phyloP scores from a whole-genome alignment of 1,140 invertebrate species.

The Drosophila asahinai region DNA sequence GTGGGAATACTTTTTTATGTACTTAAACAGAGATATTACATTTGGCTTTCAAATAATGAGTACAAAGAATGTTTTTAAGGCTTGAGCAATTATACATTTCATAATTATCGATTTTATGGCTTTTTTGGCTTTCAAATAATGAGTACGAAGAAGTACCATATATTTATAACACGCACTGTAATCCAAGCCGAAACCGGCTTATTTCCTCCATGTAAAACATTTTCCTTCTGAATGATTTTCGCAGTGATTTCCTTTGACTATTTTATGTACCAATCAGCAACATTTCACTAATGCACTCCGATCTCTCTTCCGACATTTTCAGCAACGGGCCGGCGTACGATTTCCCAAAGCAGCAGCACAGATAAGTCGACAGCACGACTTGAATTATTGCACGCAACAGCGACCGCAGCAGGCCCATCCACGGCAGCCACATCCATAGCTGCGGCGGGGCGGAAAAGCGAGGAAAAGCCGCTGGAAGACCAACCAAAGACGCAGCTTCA shows the following conservation, averaged over 20 bases:
- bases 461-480: conserved; percentile 28
- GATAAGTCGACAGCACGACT: conserved; percentile 84
- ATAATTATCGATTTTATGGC: background rate
- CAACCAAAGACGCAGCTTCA: conserved; percentile 55
- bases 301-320: conserved; percentile 64
- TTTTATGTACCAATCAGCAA: conserved; percentile 45
- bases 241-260: conserved; percentile 22
- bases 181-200: conserved; percentile 7
- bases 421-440: conserved; percentile 35
- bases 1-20: background rate
- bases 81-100: background rate
- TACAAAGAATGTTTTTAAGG: background rate
- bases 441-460: conserved; percentile 39
- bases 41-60: no score
- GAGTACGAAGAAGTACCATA: background rate
- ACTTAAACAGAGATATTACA: no score
- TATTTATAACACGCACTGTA: conserved; percentile 11
- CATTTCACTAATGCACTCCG: conserved; percentile 59
- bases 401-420: conserved; percentile 41
- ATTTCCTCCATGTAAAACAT: conserved; percentile 12
- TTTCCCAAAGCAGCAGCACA: conserved; percentile 77
- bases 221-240: conserved; percentile 38
- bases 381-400: conserved; percentile 82
- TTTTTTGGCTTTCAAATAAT: no score
- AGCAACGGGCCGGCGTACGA: conserved; percentile 74